Conservation (phyloP, 2,888 invertebrate genomes). For the Epistrophella euchroma region DNA sequence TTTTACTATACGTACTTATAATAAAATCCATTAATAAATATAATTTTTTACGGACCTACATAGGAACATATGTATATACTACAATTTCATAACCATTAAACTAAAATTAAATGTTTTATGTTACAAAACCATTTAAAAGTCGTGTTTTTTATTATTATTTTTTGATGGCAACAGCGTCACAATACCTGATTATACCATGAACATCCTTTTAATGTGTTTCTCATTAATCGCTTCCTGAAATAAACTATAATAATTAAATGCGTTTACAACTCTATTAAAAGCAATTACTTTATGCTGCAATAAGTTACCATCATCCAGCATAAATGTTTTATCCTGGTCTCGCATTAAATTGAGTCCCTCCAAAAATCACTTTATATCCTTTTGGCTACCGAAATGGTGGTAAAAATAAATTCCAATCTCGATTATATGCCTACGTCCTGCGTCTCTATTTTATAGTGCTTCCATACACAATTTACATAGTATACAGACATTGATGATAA, state of each 20-base stretch:
- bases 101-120: neutral
- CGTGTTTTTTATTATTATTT: neutral
- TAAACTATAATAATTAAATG: conserved; percentile 73
- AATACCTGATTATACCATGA: conserved; percentile 37
- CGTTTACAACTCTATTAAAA: conserved; percentile 71
- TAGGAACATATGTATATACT: no score
- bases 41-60: no score
- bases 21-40: no score
- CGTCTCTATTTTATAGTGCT: neutral
- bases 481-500: neutral
- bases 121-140: neutral
- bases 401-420: conserved; percentile 68
- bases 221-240: conserved; percentile 57
- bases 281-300: conserved; percentile 68
- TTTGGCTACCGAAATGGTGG: conserved; percentile 33
- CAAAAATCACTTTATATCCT: conserved; percentile 58
- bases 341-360: conserved; percentile 54
- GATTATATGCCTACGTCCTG: neutral
- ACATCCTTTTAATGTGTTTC: conserved; percentile 55
- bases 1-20: no score
- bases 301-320: conserved; percentile 42
- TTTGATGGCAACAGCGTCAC: neutral
- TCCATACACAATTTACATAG: conserved; percentile 6
- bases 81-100: neutral
- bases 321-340: conserved; percentile 12